Evolutionary conservation across 2,888 invertebrate genomes (phyloP), one percentile per base, ranked within the genome.

Genomic region (Antheraea assamensis): DNA sequence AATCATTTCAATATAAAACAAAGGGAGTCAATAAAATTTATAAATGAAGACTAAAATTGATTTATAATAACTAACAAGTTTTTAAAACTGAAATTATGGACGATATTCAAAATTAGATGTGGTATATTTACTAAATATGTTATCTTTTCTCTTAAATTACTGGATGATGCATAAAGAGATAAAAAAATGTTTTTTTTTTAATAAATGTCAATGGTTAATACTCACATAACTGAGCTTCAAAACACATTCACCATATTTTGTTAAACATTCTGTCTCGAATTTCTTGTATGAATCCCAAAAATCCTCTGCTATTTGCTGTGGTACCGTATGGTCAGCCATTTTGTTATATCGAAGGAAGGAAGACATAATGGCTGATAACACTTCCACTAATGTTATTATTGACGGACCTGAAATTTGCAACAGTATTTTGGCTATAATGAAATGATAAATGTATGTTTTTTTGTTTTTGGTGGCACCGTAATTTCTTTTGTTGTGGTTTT

Each of bases 281-380:
- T 77, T 83, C n/a, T 85, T 76, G 61, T 85, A 93, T 4, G 79
- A 55, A 0, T 75, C 76, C 92, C 93, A 92, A 77, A 93, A 95
- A 61, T 93, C 93, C 64, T 90, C 88, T 0, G 92, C 90, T 8
- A 94, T 83, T n/a, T 87, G 87, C 27, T 84, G 75, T 0, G 95
- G 91, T 0, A 95, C 92, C 0, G 92, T 91, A 76, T 95, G 94
- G 74, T 95, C 94, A 47, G 94, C 92, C 93, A 95, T 94, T 77
- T 93, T 95, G 86, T 85, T 92, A 80, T 91, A 82, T 7, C 84
- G 80, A 13, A 94, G 80, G 78, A 91, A 90, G 10, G 87, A 88
- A 0, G 88, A 92, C 82, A 94, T 88, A 75, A 95, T 89, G 84
- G 91, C 86, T 0, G 92, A 87, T 61, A 94, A 74, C 0, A 92